Evolutionary conservation across 2,888 invertebrate genomes (phyloP).

Genomic region (Toxonevra muliebris): DNA sequence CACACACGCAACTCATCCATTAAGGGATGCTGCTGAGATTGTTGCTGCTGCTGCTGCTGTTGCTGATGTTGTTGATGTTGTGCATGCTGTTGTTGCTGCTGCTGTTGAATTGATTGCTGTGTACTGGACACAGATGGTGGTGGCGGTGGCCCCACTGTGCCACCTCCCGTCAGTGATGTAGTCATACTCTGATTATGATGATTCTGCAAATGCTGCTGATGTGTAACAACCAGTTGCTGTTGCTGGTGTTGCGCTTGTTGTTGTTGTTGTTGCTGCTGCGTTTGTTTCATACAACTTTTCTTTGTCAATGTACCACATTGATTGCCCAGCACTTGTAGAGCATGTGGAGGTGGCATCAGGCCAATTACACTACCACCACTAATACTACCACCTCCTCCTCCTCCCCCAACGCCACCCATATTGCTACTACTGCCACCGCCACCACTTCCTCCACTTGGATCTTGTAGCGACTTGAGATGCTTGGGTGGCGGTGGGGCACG

Average conservation of each 20-base stretch:
- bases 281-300: constrained; percentile 70
- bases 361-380: constrained; percentile 66
- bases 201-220: constrained; percentile 46
- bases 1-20: constrained; percentile 89
- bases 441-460: constrained; percentile 64
- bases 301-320: constrained; percentile 81
- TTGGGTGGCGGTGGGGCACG: constrained; percentile 82
- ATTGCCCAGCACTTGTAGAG: constrained; percentile 76
- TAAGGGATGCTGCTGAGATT: constrained; percentile 66
- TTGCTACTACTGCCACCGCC: constrained; percentile 65
- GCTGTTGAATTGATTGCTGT: constrained; percentile 48
- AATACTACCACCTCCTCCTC: constrained; percentile 64
- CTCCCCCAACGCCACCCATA: constrained; percentile 66
- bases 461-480: constrained; percentile 67
- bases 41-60: constrained; percentile 56
- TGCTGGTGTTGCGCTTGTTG: constrained; percentile 44
- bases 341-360: constrained; percentile 77
- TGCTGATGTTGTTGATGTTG: constrained; percentile 53
- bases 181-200: constrained; percentile 65
- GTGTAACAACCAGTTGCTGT: constrained; percentile 45
- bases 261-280: constrained; percentile 55
- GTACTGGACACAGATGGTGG: constrained; percentile 39
- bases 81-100: constrained; percentile 46
- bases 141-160: constrained; percentile 69
- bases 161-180: constrained; percentile 69